These are phyloP conservation scores for Crypturellus tataupa DNA, from an alignment of 2,797 vertebrate genomes.

Conservation along the genomic window DNA sequence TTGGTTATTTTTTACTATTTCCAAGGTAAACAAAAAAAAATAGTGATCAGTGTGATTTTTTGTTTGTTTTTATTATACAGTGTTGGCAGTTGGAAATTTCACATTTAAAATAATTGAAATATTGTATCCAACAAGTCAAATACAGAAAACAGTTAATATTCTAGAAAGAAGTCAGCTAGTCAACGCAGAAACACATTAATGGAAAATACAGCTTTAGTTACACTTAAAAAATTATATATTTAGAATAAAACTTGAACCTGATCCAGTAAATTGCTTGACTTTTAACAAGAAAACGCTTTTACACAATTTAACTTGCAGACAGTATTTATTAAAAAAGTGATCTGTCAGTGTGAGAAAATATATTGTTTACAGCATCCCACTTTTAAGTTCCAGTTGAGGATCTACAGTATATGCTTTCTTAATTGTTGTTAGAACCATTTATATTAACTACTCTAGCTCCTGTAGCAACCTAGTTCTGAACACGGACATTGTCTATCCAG, in stretches of 20 bases:
- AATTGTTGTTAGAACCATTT: not conserved
- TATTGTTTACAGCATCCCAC: not conserved
- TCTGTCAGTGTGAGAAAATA: slow-evolving; percentile 85
- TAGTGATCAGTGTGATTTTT: not conserved
- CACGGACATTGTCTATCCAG: not conserved
- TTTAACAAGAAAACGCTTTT: slow-evolving; percentile 84
- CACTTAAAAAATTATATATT: slow-evolving; percentile 80
- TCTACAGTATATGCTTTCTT: not conserved
- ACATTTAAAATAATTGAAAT: slow-evolving; percentile 81
- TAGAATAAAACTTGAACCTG: slow-evolving; percentile 84
- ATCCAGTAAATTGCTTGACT: slow-evolving; percentile 75
- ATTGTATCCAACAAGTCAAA: slow-evolving; percentile 90
- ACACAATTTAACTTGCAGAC: slow-evolving; percentile 82
- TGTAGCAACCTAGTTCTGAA: not conserved
- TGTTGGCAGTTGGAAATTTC: slow-evolving; percentile 77
- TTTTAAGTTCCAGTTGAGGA: not conserved
- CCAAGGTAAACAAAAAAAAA: slow-evolving; percentile 30
- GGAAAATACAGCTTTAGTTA: slow-evolving; percentile 79
- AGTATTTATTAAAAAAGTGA: slow-evolving; percentile 73
- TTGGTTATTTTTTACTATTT: not conserved
- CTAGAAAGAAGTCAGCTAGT: slow-evolving; percentile 80
- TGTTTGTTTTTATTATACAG: slow-evolving; percentile 73
- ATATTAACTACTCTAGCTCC: not conserved
- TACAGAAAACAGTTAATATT: slow-evolving; percentile 88
- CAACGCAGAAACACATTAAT: slow-evolving; percentile 78